Evolutionary conservation across 2,113 vertebrate species (phyloP).

Genomic region (Crocuta crocuta): DNA sequence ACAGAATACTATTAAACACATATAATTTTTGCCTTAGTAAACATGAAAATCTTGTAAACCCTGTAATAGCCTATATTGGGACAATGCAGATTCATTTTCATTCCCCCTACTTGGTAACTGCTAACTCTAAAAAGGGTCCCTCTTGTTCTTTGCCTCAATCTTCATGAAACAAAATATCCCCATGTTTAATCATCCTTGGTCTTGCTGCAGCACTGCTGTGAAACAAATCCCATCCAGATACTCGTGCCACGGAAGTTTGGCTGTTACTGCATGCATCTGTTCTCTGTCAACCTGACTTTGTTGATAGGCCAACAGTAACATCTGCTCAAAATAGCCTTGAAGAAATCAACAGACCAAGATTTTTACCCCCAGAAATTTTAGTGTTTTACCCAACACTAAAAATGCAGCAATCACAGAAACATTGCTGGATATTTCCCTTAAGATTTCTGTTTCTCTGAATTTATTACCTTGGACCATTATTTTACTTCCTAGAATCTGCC

Average conservation of each 20-base stretch:
- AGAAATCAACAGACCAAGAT: conserved; percentile 20
- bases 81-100: neutral
- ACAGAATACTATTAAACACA: neutral
- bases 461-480: conserved; percentile 56
- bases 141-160: conserved; percentile 39
- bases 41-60: neutral
- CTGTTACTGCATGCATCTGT: conserved; percentile 81
- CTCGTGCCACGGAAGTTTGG: conserved; percentile 80
- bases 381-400: neutral
- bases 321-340: conserved; percentile 65
- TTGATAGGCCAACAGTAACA: conserved; percentile 69
- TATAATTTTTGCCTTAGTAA: conserved; percentile 3
- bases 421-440: conserved; percentile 46
- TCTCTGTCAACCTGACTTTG: conserved; percentile 80
- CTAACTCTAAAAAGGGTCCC: conserved; percentile 23
- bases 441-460: conserved; percentile 64
- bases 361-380: conserved; percentile 18
- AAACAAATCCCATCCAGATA: conserved; percentile 66
- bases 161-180: conserved; percentile 35
- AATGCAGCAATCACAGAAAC: conserved; percentile 49
- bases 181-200: conserved; percentile 50
- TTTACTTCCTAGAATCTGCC: conserved; percentile 61
- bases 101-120: neutral
- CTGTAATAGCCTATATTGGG: neutral
- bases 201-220: neutral